Evolutionary conservation across 23 tunicate species (phyloP).

Genomic region (Botrylloides violaceus): DNA sequence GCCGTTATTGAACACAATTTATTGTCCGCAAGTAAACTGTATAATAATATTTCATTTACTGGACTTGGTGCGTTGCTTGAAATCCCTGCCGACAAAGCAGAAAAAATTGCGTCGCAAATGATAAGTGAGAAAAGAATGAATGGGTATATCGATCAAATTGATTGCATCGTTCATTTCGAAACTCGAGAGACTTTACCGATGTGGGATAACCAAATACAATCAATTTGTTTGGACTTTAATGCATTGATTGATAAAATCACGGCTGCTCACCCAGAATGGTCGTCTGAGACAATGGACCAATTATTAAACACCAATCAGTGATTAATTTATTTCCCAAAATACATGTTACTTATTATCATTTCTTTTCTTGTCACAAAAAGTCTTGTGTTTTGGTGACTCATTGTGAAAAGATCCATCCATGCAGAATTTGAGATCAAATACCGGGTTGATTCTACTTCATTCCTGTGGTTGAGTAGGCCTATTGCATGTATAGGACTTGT

Average conservation of each 20-base stretch:
- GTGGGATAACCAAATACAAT: slow-evolving; percentile 85
- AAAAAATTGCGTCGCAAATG: slow-evolving; percentile 87
- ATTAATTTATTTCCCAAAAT: too few relatives aligned
- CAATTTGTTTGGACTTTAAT: slow-evolving; percentile 70
- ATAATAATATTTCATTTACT: slow-evolving; percentile 70
- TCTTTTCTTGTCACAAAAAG: too few relatives aligned
- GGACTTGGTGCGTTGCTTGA: slow-evolving; percentile 77
- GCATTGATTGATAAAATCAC: slow-evolving; percentile 71
- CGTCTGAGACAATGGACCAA: slow-evolving; percentile 46
- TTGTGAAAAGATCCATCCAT: too few relatives aligned
- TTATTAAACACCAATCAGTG: neutral
- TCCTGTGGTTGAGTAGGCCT: too few relatives aligned
- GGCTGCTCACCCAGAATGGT: slow-evolving; percentile 84
- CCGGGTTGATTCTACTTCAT: too few relatives aligned
- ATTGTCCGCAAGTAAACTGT: slow-evolving; percentile 84
- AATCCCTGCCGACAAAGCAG: slow-evolving; percentile 73
- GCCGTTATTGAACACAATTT: slow-evolving; percentile 92
- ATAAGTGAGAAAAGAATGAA: slow-evolving; percentile 88
- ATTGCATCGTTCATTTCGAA: slow-evolving; percentile 81
- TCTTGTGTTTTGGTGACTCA: too few relatives aligned
- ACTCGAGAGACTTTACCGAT: slow-evolving; percentile 72
- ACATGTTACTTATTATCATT: too few relatives aligned
- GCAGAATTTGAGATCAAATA: too few relatives aligned
- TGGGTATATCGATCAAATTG: slow-evolving; percentile 90
- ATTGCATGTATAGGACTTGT: too few relatives aligned